phyloP scores from a whole-genome alignment of 1,140 invertebrate species.

The Magallana ariakensis region DNA sequence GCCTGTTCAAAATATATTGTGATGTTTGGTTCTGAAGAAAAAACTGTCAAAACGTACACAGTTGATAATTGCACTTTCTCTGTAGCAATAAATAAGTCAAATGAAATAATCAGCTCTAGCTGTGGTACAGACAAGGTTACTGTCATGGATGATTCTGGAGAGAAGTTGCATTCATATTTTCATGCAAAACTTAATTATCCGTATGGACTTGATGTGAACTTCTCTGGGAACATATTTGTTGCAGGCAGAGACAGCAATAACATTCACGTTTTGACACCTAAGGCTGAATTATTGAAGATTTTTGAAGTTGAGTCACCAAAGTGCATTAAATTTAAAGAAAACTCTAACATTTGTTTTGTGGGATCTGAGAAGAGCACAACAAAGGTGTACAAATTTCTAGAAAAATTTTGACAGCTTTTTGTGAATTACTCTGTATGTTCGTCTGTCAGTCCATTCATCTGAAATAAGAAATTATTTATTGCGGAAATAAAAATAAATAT shows the following conservation, averaged over 20 bases:
- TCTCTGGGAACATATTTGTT: not conserved
- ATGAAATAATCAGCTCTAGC: constrained; percentile 18
- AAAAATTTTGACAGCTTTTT: no score
- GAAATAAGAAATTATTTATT: no score
- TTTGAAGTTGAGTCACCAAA: not conserved
- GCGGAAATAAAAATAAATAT: no score
- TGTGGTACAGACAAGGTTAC: not conserved
- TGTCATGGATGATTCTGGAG: not conserved
- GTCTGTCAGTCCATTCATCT: no score
- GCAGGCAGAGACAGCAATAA: not conserved
- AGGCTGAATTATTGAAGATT: not conserved
- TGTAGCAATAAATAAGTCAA: not conserved
- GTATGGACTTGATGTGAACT: not conserved
- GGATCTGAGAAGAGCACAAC: not conserved
- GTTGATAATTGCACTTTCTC: not conserved
- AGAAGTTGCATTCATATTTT: not conserved
- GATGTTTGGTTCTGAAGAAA: not conserved
- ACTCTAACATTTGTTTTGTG: not conserved
- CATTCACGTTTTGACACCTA: not conserved
- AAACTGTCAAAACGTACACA: not conserved
- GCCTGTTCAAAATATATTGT: not conserved
- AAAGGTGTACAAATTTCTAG: not conserved
- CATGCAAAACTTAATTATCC: not conserved
- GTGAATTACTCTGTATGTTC: no score
- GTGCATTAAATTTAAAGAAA: constrained; percentile 5